These are phyloP conservation scores for Chaunax sp. DNA, from an alignment of 2,797 vertebrate genomes.

Conservation along the genomic window DNA sequence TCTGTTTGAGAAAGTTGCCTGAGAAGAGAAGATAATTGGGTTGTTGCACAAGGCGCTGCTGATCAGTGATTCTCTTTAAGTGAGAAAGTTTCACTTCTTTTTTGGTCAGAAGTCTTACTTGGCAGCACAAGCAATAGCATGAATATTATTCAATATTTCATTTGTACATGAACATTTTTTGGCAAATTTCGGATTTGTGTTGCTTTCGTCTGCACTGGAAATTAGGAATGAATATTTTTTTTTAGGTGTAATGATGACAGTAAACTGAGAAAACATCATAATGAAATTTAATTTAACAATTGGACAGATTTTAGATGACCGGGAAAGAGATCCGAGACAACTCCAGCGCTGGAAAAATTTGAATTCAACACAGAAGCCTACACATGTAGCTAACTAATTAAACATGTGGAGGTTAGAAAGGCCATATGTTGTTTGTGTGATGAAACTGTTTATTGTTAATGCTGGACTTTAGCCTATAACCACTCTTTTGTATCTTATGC, in stretches of 20 bases:
- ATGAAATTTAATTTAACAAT: neutral
- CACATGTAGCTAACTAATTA: too few relatives aligned
- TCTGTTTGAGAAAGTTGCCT: conserved; percentile 23
- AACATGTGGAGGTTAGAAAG: too few relatives aligned
- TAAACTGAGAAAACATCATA: conserved; percentile 1
- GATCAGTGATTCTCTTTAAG: conserved; percentile 56
- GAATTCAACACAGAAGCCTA: too few relatives aligned
- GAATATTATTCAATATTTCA: conserved; percentile 45
- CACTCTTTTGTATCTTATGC: too few relatives aligned
- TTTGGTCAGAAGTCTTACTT: conserved; percentile 26
- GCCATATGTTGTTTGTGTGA: too few relatives aligned
- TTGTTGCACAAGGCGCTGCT: conserved; percentile 26
- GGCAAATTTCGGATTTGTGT: conserved; percentile 16
- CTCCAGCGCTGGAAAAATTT: too few relatives aligned
- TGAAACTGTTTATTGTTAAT: too few relatives aligned
- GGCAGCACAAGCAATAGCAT: conserved; percentile 27
- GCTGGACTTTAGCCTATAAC: too few relatives aligned
- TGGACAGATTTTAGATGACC: neutral
- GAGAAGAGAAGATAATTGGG: conserved; percentile 45
- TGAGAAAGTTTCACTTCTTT: conserved; percentile 31
- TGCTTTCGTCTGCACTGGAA: conserved; percentile 9
- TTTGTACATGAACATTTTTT: conserved; percentile 28
- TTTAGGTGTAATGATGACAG: conserved; percentile 3
- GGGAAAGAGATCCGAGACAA: neutral
- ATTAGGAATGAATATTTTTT: neutral